These are phyloP conservation scores for Megamerina dolium DNA, from an alignment of 2,888 invertebrate genomes.

Conservation along the genomic window DNA sequence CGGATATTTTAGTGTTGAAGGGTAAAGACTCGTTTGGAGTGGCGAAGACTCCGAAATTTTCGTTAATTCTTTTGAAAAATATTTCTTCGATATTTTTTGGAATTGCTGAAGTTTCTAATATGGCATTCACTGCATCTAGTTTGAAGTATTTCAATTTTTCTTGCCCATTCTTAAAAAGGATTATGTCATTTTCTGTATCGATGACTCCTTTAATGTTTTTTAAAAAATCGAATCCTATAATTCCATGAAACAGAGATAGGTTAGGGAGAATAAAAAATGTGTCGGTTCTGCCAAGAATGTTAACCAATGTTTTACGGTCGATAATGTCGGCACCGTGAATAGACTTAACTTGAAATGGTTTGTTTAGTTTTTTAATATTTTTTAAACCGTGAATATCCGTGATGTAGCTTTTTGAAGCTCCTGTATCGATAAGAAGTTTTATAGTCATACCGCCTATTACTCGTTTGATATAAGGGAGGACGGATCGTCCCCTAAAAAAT, in stretches of 20 bases:
- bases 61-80: background rate
- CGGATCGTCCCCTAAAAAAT: conserved; percentile 6
- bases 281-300: background rate
- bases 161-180: background rate
- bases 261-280: background rate
- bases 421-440: conserved; percentile 2
- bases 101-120: no score
- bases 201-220: background rate
- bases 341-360: conserved; percentile 4
- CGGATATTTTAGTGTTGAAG: no score
- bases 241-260: background rate
- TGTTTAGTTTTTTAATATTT: background rate
- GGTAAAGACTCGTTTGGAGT: no score
- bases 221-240: background rate
- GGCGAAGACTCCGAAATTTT: background rate
- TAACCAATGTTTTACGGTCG: background rate
- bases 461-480: conserved; percentile 10
- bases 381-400: conserved; percentile 1
- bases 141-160: background rate
- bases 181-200: background rate
- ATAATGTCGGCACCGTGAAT: conserved; percentile 5
- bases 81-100: no score
- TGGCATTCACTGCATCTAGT: background rate
- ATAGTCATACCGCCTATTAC: conserved; percentile 1
- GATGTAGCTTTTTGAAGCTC: conserved; percentile 2